These are phyloP conservation scores for Sardina pilchardus DNA, from an alignment of 2,113 vertebrate species.

Conservation along the genomic window DNA sequence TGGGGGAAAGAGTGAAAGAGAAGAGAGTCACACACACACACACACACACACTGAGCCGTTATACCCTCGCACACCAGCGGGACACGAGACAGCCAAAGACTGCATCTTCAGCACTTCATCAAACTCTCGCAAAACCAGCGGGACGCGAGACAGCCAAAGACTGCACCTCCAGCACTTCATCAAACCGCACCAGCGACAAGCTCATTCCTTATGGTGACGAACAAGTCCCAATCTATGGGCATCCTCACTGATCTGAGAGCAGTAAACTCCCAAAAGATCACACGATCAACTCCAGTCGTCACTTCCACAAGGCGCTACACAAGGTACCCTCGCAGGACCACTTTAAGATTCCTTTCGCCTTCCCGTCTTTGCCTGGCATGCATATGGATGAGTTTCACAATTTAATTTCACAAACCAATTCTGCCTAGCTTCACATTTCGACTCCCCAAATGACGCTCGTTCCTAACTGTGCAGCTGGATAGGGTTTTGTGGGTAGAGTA, in stretches of 20 bases:
- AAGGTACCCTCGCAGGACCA: no score
- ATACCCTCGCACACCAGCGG: not conserved
- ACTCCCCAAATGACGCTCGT: not conserved
- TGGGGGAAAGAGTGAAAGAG: constrained; percentile 64
- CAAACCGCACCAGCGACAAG: not conserved
- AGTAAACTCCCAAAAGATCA: not conserved
- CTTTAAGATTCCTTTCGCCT: not conserved
- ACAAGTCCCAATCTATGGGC: not conserved
- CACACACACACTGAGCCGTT: not conserved
- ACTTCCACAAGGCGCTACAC: not conserved
- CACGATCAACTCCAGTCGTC: not conserved
- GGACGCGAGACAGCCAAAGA: not conserved
- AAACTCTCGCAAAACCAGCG: not conserved
- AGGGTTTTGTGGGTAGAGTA: not conserved
- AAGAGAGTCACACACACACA: not conserved
- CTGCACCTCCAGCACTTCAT: not conserved
- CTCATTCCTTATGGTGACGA: not conserved
- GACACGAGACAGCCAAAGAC: not conserved
- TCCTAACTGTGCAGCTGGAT: not conserved
- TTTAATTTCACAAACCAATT: not conserved
- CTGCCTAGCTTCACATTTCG: not conserved
- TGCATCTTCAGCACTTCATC: not conserved
- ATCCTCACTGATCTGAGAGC: not conserved
- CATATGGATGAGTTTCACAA: not conserved
- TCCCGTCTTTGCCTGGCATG: not conserved